These are phyloP conservation scores for Orthonevra nobilis DNA, from an alignment of 2,888 invertebrate genomes.

Conservation along the genomic window DNA sequence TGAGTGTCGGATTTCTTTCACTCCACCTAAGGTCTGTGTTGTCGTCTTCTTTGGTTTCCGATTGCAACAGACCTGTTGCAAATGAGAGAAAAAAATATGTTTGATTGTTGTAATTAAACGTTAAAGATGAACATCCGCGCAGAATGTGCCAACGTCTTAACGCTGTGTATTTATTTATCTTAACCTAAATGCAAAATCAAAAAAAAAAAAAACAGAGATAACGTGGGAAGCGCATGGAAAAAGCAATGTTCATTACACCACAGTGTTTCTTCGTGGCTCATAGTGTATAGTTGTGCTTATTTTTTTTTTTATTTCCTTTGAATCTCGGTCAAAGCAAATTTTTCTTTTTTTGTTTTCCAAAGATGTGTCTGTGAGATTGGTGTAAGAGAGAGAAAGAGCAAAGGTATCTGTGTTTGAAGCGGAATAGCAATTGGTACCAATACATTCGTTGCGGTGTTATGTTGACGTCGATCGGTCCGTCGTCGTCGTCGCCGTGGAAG, in stretches of 20 bases:
- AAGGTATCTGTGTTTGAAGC: slow-evolving; percentile 34
- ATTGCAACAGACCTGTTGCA: slow-evolving; percentile 23
- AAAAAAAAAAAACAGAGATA: slow-evolving; percentile 17
- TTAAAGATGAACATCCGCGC: slow-evolving; percentile 48
- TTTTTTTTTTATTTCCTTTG: slow-evolving; percentile 46
- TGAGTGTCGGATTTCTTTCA: background rate
- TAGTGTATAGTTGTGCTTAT: slow-evolving; percentile 5
- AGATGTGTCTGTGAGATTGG: slow-evolving; percentile 59
- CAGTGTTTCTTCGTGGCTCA: slow-evolving; percentile 46
- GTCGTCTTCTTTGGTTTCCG: slow-evolving; percentile 26
- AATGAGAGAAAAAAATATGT: slow-evolving; percentile 30
- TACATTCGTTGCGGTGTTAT: background rate
- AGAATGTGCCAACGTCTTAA: slow-evolving; percentile 50
- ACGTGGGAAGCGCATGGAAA: slow-evolving; percentile 22
- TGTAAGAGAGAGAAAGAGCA: slow-evolving; percentile 46
- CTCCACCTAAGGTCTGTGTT: slow-evolving; percentile 3
- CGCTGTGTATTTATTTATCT: slow-evolving; percentile 6
- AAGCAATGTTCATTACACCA: slow-evolving; percentile 28
- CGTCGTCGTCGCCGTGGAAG: background rate
- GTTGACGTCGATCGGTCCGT: background rate
- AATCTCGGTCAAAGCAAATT: slow-evolving; percentile 66
- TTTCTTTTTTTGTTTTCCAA: slow-evolving; percentile 22
- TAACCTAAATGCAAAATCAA: slow-evolving; percentile 36
- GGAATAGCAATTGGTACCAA: background rate
- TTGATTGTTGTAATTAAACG: slow-evolving; percentile 54